phyloP scores from a whole-genome alignment of 2,888 invertebrate genomes.

The Ceramica pisi region DNA sequence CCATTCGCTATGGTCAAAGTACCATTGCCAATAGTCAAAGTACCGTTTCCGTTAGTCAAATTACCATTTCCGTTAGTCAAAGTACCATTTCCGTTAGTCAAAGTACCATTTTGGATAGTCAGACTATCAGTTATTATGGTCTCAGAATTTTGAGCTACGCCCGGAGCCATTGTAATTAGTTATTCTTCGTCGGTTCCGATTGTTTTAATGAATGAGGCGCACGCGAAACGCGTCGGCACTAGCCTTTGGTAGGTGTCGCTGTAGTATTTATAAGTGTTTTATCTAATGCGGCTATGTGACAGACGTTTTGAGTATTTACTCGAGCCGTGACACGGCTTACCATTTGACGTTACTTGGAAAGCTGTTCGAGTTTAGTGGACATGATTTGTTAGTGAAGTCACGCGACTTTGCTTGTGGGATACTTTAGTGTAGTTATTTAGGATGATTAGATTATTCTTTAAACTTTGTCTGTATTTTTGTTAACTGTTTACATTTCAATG shows the following conservation, averaged over 20 bases:
- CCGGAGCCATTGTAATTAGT: constrained; percentile 81
- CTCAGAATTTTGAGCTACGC: constrained; percentile 80
- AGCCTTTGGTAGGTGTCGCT: constrained; percentile 73
- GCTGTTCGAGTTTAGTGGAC: constrained; percentile 46
- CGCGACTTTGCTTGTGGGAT: neutral
- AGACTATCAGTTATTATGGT: constrained; percentile 72
- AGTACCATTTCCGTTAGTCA: constrained; percentile 47
- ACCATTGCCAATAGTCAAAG: constrained; percentile 36
- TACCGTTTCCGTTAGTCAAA: constrained; percentile 20
- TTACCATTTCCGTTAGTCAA: neutral
- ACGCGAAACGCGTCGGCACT: constrained; percentile 80
- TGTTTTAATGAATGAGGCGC: constrained; percentile 69
- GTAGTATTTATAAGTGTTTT: constrained; percentile 85
- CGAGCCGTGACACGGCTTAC: constrained; percentile 48
- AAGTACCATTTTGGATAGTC: constrained; percentile 61
- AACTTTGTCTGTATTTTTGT: no score
- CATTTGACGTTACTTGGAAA: constrained; percentile 42
- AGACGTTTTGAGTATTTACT: constrained; percentile 65
- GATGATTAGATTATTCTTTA: neutral
- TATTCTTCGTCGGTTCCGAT: constrained; percentile 34
- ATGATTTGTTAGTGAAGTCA: constrained; percentile 2
- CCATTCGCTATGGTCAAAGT: constrained; percentile 53
- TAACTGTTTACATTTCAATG: no score
- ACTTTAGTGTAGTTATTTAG: neutral
- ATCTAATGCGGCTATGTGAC: constrained; percentile 71